Percentiles rank a stretch among this genome's conserved stretches.
phyloP scores from a whole-genome alignment of 2,113 vertebrate species.

The Vireo altiloquus region DNA sequence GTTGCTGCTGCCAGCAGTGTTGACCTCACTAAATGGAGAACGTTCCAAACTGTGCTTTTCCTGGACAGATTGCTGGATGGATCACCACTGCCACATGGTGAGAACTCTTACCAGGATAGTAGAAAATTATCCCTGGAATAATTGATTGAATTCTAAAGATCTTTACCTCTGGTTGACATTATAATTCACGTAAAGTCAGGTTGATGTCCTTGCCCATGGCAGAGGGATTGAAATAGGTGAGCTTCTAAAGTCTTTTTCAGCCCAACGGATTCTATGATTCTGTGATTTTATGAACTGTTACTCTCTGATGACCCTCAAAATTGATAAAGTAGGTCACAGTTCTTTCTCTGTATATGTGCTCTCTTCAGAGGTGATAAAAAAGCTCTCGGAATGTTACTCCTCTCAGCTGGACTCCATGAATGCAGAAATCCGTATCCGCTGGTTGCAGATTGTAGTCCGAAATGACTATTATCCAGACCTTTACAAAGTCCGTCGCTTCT shows the following conservation, averaged over 20 bases:
- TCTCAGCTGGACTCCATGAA: conserved; percentile 89
- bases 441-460: conserved; percentile 92
- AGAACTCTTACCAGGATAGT: background rate
- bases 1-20: conserved; percentile 71
- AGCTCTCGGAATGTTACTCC: conserved; percentile 86
- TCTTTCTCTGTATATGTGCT: background rate
- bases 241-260: background rate
- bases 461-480: conserved; percentile 90
- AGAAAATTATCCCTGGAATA: background rate
- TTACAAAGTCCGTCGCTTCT: conserved; percentile 88
- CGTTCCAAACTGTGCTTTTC: conserved; percentile 95
- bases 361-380: conserved; percentile 83
- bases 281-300: background rate
- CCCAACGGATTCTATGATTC: background rate
- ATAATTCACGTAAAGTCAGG: background rate
- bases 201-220: background rate
- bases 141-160: background rate
- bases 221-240: background rate
- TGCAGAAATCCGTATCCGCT: conserved; percentile 93
- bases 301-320: background rate
- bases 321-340: background rate
- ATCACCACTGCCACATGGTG: conserved; percentile 84
- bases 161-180: background rate
- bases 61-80: conserved; percentile 91
- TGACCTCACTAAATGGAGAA: conserved; percentile 90